Evolutionary conservation across 2,888 invertebrate species (phyloP), one percentile per base, ranked within the genome.

Genomic region (Gibbula magus): DNA sequence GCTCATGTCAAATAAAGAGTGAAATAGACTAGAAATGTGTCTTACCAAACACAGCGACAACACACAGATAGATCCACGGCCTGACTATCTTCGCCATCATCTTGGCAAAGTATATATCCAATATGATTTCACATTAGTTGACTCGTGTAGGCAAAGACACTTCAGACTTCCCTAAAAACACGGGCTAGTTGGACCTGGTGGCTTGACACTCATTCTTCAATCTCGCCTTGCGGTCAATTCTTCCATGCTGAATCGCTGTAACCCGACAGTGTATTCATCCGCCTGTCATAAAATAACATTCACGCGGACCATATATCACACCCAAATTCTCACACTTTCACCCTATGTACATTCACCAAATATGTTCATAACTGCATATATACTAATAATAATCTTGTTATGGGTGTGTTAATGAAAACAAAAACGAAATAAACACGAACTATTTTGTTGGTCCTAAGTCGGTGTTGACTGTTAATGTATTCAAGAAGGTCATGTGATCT

Each of bases 401-500:
- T 10, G 5, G 45, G 1, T 13, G 45, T 45, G 5, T 1, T 45
- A 13, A 56, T 1, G n/a, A 20, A n/a, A n/a, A 1, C 5, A 29
- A 13, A n/a, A 22, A 35, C 67, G 18, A 29, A 67, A 67, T 67
- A 25, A 25, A n/a, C 45, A 51, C 22, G 74, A 18, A 74, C 74
- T 74, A 74, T 74, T 51, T 70, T 70, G 25, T 52, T 32, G 18
- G 74, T 22, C 51, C 51, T 20, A 18, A 51, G 74, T 74, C 51
- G 51, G 25, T 74, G 51, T 74, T 52, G 51, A 25, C 74, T 74
- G 74, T 20, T 74, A 74, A 74, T 74, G 16, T 51, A 74, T 74
- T 74, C 74, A 74, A 74, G 45, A 51, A 74, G 74, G 74, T 51
- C 74, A 74, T 39, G 25, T 25, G 45, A 74, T 74, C 74, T 74